A percentile compares a stretch with the other conserved stretches of the same genome.
These are phyloP conservation scores for Todiramphus saurophagus DNA, from an alignment of 2,113 vertebrate genomes.

Conservation along the genomic window DNA sequence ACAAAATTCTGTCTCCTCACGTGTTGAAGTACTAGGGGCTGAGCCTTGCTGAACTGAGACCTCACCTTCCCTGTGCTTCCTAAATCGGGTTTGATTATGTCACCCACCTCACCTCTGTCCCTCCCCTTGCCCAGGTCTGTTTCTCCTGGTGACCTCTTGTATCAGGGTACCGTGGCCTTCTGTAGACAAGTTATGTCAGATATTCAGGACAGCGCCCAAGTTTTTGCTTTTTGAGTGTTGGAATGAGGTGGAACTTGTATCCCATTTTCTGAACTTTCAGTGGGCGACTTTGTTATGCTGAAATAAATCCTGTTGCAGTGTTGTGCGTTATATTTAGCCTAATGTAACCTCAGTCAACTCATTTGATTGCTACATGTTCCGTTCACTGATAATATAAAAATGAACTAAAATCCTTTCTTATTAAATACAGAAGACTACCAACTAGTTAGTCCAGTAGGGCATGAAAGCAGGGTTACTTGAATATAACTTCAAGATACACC, in stretches of 20 bases:
- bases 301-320: not conserved
- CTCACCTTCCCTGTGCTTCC: not conserved
- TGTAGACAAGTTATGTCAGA: not conserved
- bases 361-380: not conserved
- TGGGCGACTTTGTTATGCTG: not conserved
- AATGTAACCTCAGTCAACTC: not conserved
- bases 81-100: not conserved
- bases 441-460: not conserved
- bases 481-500: not conserved
- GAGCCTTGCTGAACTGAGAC: not conserved
- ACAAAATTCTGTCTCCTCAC: not conserved
- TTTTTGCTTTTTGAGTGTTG: not conserved
- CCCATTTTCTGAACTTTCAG: not conserved
- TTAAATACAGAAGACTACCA: not conserved
- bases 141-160: not conserved
- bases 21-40: not conserved
- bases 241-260: not conserved
- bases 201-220: not conserved
- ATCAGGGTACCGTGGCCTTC: rapidly evolving
- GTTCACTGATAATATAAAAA: not conserved
- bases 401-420: not conserved
- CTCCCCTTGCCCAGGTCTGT: rapidly evolving
- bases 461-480: not conserved
- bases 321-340: not conserved
- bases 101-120: not conserved